Conservation (phyloP, 1,140 invertebrate species). For the Galleria mellonella region DNA sequence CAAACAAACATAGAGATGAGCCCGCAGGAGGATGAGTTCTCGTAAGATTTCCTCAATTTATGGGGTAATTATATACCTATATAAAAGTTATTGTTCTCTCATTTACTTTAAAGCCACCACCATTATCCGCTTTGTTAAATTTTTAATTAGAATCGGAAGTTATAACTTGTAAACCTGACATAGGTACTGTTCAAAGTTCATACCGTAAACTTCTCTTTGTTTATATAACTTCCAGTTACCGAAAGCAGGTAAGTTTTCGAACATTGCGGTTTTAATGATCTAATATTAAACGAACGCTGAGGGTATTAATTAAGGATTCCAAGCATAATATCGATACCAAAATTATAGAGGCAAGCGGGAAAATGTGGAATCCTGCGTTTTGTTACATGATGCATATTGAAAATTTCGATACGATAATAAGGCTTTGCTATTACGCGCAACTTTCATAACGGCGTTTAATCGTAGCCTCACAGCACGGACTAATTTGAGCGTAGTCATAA, state of each 20-base stretch:
- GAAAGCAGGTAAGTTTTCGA: slow-evolving; percentile 65
- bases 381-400: slow-evolving; percentile 2
- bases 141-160: slow-evolving; percentile 63
- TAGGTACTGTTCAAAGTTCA: slow-evolving; percentile 59
- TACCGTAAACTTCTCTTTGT: slow-evolving; percentile 58
- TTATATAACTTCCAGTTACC: slow-evolving; percentile 59
- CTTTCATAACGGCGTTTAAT: background rate
- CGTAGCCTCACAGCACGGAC: background rate
- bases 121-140: slow-evolving; percentile 50
- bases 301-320: slow-evolving; percentile 68
- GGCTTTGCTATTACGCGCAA: slow-evolving; percentile 1
- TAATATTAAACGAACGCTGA: slow-evolving; percentile 67
- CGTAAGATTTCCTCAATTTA: no score
- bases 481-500: background rate
- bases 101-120: slow-evolving; percentile 28
- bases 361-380: slow-evolving; percentile 9
- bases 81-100: background rate
- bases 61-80: no score
- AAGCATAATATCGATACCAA: slow-evolving; percentile 42
- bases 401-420: background rate
- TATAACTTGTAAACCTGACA: slow-evolving; percentile 53
- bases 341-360: slow-evolving; percentile 23
- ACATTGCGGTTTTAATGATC: slow-evolving; percentile 71
- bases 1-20: no score
- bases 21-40: no score